These are phyloP conservation scores for Vultur gryphus DNA, from an alignment of 2,797 vertebrate species.

Conservation along the genomic window DNA sequence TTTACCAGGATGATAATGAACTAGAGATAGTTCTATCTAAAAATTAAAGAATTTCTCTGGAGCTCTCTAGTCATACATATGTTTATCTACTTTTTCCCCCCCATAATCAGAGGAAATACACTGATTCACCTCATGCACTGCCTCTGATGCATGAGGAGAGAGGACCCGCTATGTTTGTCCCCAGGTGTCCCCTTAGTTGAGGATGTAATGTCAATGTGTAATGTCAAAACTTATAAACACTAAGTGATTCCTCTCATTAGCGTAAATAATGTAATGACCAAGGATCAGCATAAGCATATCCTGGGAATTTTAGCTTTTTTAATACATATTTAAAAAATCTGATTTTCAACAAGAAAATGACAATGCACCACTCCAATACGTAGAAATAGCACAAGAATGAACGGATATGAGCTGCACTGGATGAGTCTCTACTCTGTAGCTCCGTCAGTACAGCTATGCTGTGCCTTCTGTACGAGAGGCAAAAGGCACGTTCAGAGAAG, in stretches of 20 bases:
- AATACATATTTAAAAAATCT: not conserved
- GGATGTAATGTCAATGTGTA: not conserved
- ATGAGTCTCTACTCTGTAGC: not conserved
- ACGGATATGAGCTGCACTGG: not conserved
- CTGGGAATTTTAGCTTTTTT: not conserved
- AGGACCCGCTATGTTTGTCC: not conserved
- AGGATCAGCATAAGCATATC: not conserved
- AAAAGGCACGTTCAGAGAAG: not conserved
- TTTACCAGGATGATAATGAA: not conserved
- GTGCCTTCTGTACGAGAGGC: not conserved
- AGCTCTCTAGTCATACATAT: not conserved
- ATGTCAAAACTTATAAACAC: not conserved
- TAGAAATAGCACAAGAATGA: not conserved
- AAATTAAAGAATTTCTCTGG: not conserved
- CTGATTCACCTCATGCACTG: not conserved
- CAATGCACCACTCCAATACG: fast-evolving
- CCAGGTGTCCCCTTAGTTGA: not conserved
- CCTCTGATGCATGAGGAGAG: not conserved
- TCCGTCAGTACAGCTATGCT: fast-evolving
- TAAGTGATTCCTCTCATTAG: not conserved
- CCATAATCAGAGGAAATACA: not conserved
- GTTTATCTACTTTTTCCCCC: not conserved
- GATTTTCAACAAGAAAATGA: not conserved
- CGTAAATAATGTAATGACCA: not conserved
- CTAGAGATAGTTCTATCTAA: not conserved